Conservation (phyloP, 2,113 vertebrate genomes). For the Rattus norvegicus region GRCr8 NC_086023.1:168091001-168091500, state of each 20-base stretch:
- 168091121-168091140: not conserved
- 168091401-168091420: not conserved
- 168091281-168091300: not conserved
- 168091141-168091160: accelerated
- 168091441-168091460: not conserved
- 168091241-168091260: not conserved
- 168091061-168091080: not conserved
- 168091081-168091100: not conserved
- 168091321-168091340: not conserved
- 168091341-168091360: not conserved
- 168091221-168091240: not conserved
- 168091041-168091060: not conserved
- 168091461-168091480: accelerated
- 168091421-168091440: not conserved
- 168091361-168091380: not conserved
- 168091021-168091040: not conserved
- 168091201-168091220: not conserved
- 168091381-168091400: not conserved
- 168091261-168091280: not conserved
- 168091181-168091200: not conserved
- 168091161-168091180: not conserved
- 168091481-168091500: not conserved
- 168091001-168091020: not conserved
- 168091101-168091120: not conserved
- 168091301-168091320: not conserved